Base-by-base conservation (phyloP, 2,797 vertebrate genomes). In the Okamejei kenojei region DNA sequence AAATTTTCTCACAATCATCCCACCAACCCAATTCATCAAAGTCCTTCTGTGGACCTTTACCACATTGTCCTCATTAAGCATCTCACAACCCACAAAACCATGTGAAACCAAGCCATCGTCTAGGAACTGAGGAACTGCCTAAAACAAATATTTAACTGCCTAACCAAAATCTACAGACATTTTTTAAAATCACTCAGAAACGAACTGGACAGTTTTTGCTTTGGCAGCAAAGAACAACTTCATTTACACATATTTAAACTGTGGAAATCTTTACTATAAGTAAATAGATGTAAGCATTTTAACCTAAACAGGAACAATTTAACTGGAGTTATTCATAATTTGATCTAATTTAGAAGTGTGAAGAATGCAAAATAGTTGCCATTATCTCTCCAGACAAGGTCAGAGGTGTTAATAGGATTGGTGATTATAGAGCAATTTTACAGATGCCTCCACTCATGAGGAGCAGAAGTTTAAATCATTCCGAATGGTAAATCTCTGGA, bases 321-420 rank as follows among this genome's bases (percentile, higher is more conserved):
- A 84, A 29, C 68, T 74, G 26, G 11, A 54, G 38, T 26, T 23
- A 26, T 54, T 45, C 26, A 54, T 92, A 76, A 92, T 92, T 26
- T 6, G 21, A 74, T 19, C 35, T 76, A 92, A 92, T 76, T 92
- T 76, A 92, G 7, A 92, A 26, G 35, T 74, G 68, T 90, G 88
- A 90, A 35, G 32, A 91, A 74, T 91, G 35, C 54, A 35, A 91
- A 74, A 6, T 74, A 54, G 68, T 35, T 91, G 90, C 68, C 38
- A 54, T 54, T 91, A 73, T 54, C 90, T 45, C 65, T 26, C 90
- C 38, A 91, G 35, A 54, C 68, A 74, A 32, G 26, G 32, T 9
- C 35, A 74, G 19, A 54, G 90, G 68, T 91, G 90, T 74, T 74
- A 91, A 73, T 23, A 13, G 35, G 8, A 54, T 13, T 91, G 35